A percentile compares a stretch with the other conserved stretches of the same genome.
Conservation (phyloP, 2,113 vertebrate species). For the Rhegmatorhina hoffmannsi region DNA sequence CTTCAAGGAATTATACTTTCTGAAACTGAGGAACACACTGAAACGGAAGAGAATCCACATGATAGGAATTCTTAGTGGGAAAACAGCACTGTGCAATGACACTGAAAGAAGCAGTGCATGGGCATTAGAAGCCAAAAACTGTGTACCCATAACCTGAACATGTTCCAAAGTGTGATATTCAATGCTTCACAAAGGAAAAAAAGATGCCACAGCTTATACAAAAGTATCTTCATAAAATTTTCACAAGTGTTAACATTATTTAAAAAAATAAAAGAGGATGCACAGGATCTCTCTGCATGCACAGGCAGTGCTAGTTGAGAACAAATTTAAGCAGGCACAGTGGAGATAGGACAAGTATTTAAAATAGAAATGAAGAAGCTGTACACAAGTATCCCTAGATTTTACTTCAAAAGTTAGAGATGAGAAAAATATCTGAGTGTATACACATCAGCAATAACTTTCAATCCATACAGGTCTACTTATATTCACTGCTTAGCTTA, state of each 20-base stretch:
- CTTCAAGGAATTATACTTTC: slow-evolving; percentile 72
- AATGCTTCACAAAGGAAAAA: slow-evolving; percentile 81
- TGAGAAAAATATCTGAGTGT: slow-evolving; percentile 69
- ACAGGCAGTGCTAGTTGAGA: slow-evolving; percentile 92
- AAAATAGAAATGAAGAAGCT: slow-evolving; percentile 74
- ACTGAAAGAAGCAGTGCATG: slow-evolving; percentile 70
- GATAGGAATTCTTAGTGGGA: slow-evolving; percentile 72
- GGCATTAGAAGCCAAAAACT: slow-evolving; percentile 75
- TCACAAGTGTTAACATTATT: slow-evolving; percentile 92
- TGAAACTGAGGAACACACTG: slow-evolving; percentile 70
- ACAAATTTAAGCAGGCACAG: slow-evolving; percentile 89
- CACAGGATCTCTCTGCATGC: slow-evolving; percentile 87
- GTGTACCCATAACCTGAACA: slow-evolving; percentile 77
- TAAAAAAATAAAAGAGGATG: slow-evolving; percentile 90
- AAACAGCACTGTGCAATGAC: slow-evolving; percentile 70
- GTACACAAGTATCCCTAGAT: slow-evolving; percentile 65
- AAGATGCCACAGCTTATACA: slow-evolving; percentile 91
- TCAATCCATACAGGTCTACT: slow-evolving; percentile 69
- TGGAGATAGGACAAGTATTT: slow-evolving; percentile 73
- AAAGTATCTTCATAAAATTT: slow-evolving; percentile 90
- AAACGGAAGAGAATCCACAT: slow-evolving; percentile 70
- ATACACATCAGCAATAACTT: slow-evolving; percentile 54
- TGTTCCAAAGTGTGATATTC: slow-evolving; percentile 83
- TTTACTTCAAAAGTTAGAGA: slow-evolving; percentile 66
- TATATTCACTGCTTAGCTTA: slow-evolving; percentile 73